Evolutionary conservation across 1,140 invertebrate species (phyloP), one percentile per base, ranked within the genome.

Genomic region (Pseudomyrmex gracilis): DNA sequence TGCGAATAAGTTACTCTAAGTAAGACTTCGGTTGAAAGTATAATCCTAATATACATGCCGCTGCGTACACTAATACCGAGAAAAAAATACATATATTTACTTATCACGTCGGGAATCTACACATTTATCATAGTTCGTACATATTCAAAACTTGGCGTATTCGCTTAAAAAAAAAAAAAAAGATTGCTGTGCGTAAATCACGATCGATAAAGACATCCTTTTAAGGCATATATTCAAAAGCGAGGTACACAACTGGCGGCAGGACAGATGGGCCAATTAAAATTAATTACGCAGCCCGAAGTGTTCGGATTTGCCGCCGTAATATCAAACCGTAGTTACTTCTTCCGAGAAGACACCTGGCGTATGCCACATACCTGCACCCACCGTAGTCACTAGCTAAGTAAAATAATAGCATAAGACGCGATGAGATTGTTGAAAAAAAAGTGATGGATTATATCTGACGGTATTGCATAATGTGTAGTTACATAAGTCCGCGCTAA

Each of bases 221-320:
- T 67, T 60, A 61, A 55, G 34, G n/a, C 0, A n/a, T 49, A 70
- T 67, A 73, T 17, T 66, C 9, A 47, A 77, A 55, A 85, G 49
- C n/a, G 34, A 77, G 4, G 58, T 77, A 73, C 24, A 83, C 9
- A n/a, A 34, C 74, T 2, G 55, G 12, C 9, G 43, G 43, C 7
- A 22, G 57, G 43, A 83, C 51, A 82, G 73, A 67, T n/a, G 66
- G 55, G 49, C 53, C 85, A 83, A 87, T 87, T 86, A 78, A 76
- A 87, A 86, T 83, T 58, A 73, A 87, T 86, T 73, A 57, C 34
- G 22, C 7, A 43, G 10, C 12, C 17, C 22, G 7, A 73, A 53
- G 34, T 61, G 20, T 66, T 60, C 49, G 55, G 49, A 82, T 82
- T 67, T 43, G 22, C 71, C 4, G 51, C 20, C 60, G 34, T 34